A percentile compares a stretch with the other conserved stretches of the same genome.
These are phyloP conservation scores for Parauchenoglanis ngamensis DNA, from an alignment of 2,797 vertebrate species.

Conservation along the genomic window DNA sequence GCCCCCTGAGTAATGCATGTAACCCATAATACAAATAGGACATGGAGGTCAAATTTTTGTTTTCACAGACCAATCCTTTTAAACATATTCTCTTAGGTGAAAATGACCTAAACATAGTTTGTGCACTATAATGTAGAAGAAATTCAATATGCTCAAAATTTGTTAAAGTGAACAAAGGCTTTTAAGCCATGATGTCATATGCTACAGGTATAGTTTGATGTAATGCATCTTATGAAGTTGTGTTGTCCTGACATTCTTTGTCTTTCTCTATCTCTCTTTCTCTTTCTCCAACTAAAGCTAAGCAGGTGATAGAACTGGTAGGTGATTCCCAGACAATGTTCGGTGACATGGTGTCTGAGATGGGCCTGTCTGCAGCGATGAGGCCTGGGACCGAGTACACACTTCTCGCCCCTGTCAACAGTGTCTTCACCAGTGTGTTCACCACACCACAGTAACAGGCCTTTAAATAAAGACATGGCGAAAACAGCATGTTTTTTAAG, in stretches of 20 bases:
- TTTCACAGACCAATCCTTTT: background rate
- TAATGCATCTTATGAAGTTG: background rate
- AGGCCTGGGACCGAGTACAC: conserved; percentile 85
- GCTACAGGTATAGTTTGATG: no score
- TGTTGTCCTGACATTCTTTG: background rate
- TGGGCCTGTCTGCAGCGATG: conserved; percentile 81
- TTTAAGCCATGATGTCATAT: background rate
- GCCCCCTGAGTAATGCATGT: background rate
- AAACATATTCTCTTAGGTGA: background rate
- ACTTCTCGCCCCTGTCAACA: conserved; percentile 85
- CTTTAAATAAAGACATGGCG: background rate
- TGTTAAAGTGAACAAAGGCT: background rate
- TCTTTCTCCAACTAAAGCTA: conserved; percentile 74
- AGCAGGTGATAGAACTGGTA: conserved; percentile 87
- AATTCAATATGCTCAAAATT: background rate
- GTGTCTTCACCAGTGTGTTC: conserved; percentile 84
- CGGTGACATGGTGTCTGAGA: conserved; percentile 81
- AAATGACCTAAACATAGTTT: background rate
- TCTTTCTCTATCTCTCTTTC: background rate
- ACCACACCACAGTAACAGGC: background rate
- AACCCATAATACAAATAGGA: background rate
- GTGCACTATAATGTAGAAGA: background rate
- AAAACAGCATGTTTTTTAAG: background rate
- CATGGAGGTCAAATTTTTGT: background rate
- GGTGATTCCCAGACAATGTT: conserved; percentile 84